Evolutionary conservation across 2,797 vertebrate species (phyloP), one percentile per base, ranked within the genome.

Genomic region (Dallia pectoralis): DNA sequence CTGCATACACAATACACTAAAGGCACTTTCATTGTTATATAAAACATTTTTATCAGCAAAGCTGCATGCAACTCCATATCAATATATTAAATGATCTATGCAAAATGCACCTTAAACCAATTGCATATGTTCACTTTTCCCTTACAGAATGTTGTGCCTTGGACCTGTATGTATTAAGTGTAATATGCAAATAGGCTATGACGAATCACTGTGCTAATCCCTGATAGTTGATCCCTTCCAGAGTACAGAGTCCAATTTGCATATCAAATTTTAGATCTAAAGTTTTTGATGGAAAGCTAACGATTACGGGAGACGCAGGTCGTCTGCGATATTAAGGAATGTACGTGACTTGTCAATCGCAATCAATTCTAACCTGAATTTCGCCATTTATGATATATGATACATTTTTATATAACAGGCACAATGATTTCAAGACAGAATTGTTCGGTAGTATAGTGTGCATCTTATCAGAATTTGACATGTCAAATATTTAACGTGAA

Each of bases 211-310:
- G 70, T 78, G 87, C 80, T 86, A 87, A 86, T 87, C 81, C 81
- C 83, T 85, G 75, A 80, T 64, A 77, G 77, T 79, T 79, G 74
- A 85, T 87, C 80, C 82, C 74, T 79, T 83, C 81, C 73, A 82
- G 64, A 81, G 79, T 72, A 68, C 80, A 84, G 82, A 75, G 59
- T 69, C 49, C 9, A 12, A 86, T 90, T 87, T 88, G 68, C 89
- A 88, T 88, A 87, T 88, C 83, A 86, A 77, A 86, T 87, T 84
- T 77, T 72, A 67, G 77, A 87, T 87, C 85, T 71, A 49, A 74
- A 78, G 29, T 84, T 78, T 84, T 78, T 81, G 84, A 86, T 75
- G 79, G 86, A 82, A 87, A 82, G 74, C 77, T 77, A 70, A 74
- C 83, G 86, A 88, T 88, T 84, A 83, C 22, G 68, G 64, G 65